Base-by-base conservation (phyloP, 2,888 invertebrate genomes). In the Phasia obesa region DNA sequence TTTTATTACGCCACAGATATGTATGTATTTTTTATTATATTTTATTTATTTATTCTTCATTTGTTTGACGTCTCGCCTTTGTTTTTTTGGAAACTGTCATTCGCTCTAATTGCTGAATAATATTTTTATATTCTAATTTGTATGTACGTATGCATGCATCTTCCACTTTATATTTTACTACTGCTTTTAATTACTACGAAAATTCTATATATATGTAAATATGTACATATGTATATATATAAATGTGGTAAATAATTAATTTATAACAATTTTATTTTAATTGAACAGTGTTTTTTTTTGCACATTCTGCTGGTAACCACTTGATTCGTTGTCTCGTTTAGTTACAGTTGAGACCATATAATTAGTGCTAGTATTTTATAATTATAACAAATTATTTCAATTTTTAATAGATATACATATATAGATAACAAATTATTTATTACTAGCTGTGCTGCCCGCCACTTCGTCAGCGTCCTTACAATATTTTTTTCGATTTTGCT, bases 1-100 rank as follows among this genome's bases (percentile, higher is more conserved):
- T 73, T 81, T 55, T 75, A 75, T 79, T 83, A 83, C 83, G 83
- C 83, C 79, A 83, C 75, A 79, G 75, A 71, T 83, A 71, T 53
- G n/a, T n/a, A n/a, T n/a, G n/a, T 75, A 60, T 60, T 69, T 69
- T 62, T 9, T 44, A 23, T 77, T 44, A 15, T 31, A 53, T 65
- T 35, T 49, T 65, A 25, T 57, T 38, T 55, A 44, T 27, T 60
- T 5, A 67, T 57, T 47, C 21, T 31, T 44, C 44, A 19, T 38
- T 38, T 31, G 51, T 60, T 62, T 62, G 47, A 70, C 15, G 21
- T 55, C n/a, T 70, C 23, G 47, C 62, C 51, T 69, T 69, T 69
- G 38, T 35, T 60, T 60, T 76, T 75, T 70, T 9, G 62, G 53
- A 62, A 62, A 76, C 23, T 62, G 44, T 38, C 69, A 27, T 25